Percentiles rank a stretch among this genome's conserved stretches.
Conservation (phyloP, 1,140 invertebrate genomes). For the Macrotrachela quadricornifera region DNA sequence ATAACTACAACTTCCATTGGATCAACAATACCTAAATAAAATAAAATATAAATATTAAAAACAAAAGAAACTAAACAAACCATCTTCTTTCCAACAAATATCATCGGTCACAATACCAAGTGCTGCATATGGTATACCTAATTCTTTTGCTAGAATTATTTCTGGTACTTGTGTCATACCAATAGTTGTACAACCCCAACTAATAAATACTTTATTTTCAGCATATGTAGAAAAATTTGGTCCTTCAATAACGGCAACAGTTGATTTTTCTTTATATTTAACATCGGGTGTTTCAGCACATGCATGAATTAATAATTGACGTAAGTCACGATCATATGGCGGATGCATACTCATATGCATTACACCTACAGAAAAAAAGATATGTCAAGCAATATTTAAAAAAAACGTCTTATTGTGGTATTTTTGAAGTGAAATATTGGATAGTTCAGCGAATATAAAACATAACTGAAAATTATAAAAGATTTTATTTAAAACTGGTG, state of each 20-base stretch:
- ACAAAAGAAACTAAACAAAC: too few relatives aligned
- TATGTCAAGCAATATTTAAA: too few relatives aligned
- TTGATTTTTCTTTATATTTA: slow-evolving; percentile 45
- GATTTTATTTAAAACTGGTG: too few relatives aligned
- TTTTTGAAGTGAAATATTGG: too few relatives aligned
- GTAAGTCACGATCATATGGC: slow-evolving; percentile 52
- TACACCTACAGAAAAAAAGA: too few relatives aligned
- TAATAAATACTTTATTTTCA: slow-evolving; percentile 62
- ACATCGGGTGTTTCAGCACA: slow-evolving; percentile 34
- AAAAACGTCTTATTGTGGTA: too few relatives aligned
- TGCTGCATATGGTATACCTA: slow-evolving; percentile 68
- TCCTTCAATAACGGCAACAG: slow-evolving; percentile 74
- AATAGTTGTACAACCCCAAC: slow-evolving; percentile 68
- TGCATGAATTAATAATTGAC: slow-evolving; percentile 40
- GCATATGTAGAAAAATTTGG: slow-evolving; percentile 75
- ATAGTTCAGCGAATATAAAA: too few relatives aligned
- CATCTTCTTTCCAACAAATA: slow-evolving; percentile 71
- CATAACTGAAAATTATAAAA: too few relatives aligned
- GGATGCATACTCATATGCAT: slow-evolving; percentile 43
- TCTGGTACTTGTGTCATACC: slow-evolving; percentile 95
- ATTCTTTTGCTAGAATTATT: slow-evolving; percentile 75
- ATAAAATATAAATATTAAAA: too few relatives aligned
- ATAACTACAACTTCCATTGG: slow-evolving; percentile 11
- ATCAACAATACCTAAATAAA: slow-evolving; percentile 23
- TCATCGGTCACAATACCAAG: slow-evolving; percentile 88